Conservation (phyloP, 2,797 vertebrate species). For the Parotocinclus haroldoi region DNA sequence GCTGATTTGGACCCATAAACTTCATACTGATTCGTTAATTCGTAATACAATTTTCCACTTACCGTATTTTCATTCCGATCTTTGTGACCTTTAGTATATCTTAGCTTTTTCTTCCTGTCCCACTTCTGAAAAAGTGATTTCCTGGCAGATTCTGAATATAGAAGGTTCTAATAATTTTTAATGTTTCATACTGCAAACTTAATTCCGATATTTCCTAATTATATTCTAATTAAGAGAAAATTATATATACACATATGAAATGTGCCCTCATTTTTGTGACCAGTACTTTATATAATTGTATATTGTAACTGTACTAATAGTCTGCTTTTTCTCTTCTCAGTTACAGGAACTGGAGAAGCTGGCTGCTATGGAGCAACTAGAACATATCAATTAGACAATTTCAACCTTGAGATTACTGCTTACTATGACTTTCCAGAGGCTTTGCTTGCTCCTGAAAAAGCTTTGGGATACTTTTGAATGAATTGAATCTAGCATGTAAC, state of each 20-base stretch:
- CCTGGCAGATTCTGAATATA: too few relatives aligned
- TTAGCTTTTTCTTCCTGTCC: too few relatives aligned
- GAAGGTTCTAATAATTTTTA: too few relatives aligned
- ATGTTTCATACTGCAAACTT: too few relatives aligned
- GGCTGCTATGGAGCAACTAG: conserved; percentile 78
- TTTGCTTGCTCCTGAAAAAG: conserved; percentile 7
- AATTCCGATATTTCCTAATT: too few relatives aligned
- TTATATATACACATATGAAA: neutral
- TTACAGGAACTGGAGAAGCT: conserved; percentile 87
- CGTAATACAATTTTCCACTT: too few relatives aligned
- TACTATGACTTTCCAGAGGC: conserved; percentile 10
- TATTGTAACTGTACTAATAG: neutral
- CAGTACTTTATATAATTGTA: too few relatives aligned
- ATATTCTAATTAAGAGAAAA: neutral
- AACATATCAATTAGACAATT: conserved; percentile 78
- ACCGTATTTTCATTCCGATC: too few relatives aligned
- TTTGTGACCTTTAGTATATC: too few relatives aligned
- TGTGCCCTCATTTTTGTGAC: neutral
- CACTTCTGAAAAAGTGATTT: too few relatives aligned
- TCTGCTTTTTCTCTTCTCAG: conserved; percentile 51
- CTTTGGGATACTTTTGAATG: conserved; percentile 26
- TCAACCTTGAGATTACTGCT: conserved; percentile 57
- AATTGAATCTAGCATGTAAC: conserved; percentile 16
- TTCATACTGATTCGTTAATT: too few relatives aligned
- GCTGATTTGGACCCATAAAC: too few relatives aligned